Evolutionary conservation across 1,140 invertebrate genomes (phyloP).

Genomic region (Macrocentrus cingulum): DNA sequence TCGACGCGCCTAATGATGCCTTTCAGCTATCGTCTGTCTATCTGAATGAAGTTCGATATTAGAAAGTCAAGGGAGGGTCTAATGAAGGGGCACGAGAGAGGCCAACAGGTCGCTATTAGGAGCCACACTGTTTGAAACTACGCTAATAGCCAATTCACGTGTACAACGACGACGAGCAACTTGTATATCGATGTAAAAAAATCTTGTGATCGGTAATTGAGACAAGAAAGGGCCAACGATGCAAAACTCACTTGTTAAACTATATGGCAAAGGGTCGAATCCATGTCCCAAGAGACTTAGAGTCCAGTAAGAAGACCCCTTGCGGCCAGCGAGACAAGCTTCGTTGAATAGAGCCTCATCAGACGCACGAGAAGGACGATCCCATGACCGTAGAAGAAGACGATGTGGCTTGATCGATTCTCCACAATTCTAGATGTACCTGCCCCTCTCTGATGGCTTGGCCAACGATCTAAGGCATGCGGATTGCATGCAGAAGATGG

Average conservation of each 20-base stretch:
- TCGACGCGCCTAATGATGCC: slow-evolving; percentile 33
- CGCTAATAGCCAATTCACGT: slow-evolving; percentile 51
- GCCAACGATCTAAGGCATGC: too few relatives aligned
- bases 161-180: too few relatives aligned
- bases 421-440: too few relatives aligned
- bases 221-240: too few relatives aligned
- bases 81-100: slow-evolving; percentile 11
- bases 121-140: slow-evolving; percentile 49
- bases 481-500: too few relatives aligned
- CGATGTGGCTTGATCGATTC: too few relatives aligned
- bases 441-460: too few relatives aligned
- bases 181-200: too few relatives aligned
- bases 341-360: slow-evolving; percentile 29
- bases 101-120: slow-evolving; percentile 49
- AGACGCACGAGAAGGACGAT: slow-evolving; percentile 19
- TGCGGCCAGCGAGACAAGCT: background rate
- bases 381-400: slow-evolving; percentile 13
- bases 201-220: too few relatives aligned
- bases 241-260: background rate
- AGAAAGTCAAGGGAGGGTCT: slow-evolving; percentile 40
- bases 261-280: background rate
- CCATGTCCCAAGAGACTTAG: background rate
- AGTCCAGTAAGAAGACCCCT: background rate
- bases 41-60: slow-evolving; percentile 9
- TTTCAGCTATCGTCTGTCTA: slow-evolving; percentile 29